These are phyloP conservation scores for Mythimna vitellina DNA, from an alignment of 2,888 invertebrate species.

Conservation along the genomic window DNA sequence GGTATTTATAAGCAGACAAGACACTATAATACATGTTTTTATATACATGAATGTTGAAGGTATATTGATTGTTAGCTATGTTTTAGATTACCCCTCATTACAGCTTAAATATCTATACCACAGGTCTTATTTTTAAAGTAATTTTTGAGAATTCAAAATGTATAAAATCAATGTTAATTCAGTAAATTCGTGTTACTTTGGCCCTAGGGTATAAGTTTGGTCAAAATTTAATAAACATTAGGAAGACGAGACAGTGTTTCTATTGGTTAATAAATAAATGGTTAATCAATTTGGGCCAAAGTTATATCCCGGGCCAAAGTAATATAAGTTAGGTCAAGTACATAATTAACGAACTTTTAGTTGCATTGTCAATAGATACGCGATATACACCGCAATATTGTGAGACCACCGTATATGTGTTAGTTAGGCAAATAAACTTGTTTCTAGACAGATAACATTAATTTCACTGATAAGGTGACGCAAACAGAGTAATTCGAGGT, in stretches of 20 bases:
- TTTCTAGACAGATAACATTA: background rate
- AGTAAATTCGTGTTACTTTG: too few species aligned
- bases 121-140: too few species aligned
- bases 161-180: background rate
- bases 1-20: slow-evolving; percentile 13
- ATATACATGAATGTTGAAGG: slow-evolving; percentile 17
- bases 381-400: slow-evolving; percentile 6
- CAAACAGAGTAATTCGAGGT: background rate
- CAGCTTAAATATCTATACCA: background rate
- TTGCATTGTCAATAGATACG: slow-evolving; percentile 1
- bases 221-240: too few species aligned
- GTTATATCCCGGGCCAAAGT: too few species aligned
- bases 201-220: too few species aligned
- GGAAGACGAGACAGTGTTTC: too few species aligned
- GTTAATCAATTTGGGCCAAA: too few species aligned
- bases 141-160: too few species aligned
- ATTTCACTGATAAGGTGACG: slow-evolving; percentile 1
- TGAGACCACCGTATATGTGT: background rate
- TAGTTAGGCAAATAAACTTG: slow-evolving; percentile 2
- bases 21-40: slow-evolving; percentile 30
- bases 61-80: slow-evolving; percentile 26
- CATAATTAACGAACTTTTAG: background rate
- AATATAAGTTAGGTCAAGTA: too few species aligned
- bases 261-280: too few species aligned
- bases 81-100: slow-evolving; percentile 23